Evolutionary conservation across 2,888 invertebrate genomes (phyloP), one percentile per base, ranked within the genome.

Genomic region (Morpho achilles): DNA sequence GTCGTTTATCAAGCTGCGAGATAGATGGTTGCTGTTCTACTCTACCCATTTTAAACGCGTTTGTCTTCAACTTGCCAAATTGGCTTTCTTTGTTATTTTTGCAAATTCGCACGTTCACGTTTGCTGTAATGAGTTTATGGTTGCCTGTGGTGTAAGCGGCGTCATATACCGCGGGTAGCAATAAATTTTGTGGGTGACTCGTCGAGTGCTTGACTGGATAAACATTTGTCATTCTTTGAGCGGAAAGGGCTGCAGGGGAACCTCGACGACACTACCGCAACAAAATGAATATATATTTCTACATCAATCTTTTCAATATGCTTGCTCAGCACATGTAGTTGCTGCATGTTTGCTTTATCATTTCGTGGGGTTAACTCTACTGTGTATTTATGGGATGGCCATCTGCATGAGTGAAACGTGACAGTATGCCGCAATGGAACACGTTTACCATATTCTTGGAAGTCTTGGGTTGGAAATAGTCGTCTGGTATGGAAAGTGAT

Each of bases 1-100:
- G 88, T 87, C 89, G 85, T 90, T 89, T 90, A 88, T 90, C 90
- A 89, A 87, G 86, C 83, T 80, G 79, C 71, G 78, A 87, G 89
- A 90, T 89, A 85, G 88, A 90, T 90, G 84, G 84, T 79, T 77
- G 79, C 82, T 81, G 85, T 87, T 87, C 87, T 84, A 80, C 88
- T 88, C 85, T 87, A 80, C 88, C 89, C 90, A 89, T 90, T 89
- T 90, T 90, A 90, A 90, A 90, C 87, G 84, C 88, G 87, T 89
- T 89, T 86, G 89, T 88, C 89, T 88, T 82, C 84, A 79, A 87
- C 84, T 87, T 84, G 85, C 87, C 87, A 87, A 88, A 87, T 88
- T 87, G 84, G 83, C 81, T 80, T 75, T 81, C 84, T 85, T 84
- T 85, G 84, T 86, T 86, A 85, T 82, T 81, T 80, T 79, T 75